Evolutionary conservation across 2,797 vertebrate species (phyloP).

Genomic region (Enteromius argenteus): DNA sequence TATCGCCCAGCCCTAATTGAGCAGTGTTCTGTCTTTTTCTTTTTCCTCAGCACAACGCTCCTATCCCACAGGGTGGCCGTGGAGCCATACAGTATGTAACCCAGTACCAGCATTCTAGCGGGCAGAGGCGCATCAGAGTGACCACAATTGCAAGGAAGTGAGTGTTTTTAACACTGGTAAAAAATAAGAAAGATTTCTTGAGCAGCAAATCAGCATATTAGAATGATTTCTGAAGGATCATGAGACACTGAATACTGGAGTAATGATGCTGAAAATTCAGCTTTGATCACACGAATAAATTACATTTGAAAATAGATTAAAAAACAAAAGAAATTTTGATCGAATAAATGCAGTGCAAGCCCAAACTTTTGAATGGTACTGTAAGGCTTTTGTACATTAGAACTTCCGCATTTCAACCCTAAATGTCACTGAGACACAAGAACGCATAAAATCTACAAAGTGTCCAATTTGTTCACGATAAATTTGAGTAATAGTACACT

Average conservation of each 20-base stretch:
- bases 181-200: neutral
- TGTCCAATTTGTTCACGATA: neutral
- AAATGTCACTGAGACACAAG: neutral
- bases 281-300: neutral
- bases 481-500: neutral
- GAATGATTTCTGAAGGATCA: neutral
- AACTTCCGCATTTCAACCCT: neutral
- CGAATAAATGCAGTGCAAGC: neutral
- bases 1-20: neutral
- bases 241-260: neutral
- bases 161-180: conserved; percentile 52
- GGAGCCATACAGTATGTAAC: conserved; percentile 94
- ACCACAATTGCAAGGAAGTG: conserved; percentile 94
- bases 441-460: neutral
- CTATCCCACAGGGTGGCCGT: conserved; percentile 94
- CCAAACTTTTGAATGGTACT: neutral
- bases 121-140: conserved; percentile 92
- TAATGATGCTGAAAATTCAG: neutral
- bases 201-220: neutral
- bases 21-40: neutral
- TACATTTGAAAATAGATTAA: neutral
- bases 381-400: neutral
- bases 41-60: conserved; percentile 88
- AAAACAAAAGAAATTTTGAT: neutral
- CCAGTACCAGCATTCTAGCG: conserved; percentile 95